Conservation (phyloP, 2,797 vertebrate genomes). For the Odontamblyopus lacepedii region DNA sequence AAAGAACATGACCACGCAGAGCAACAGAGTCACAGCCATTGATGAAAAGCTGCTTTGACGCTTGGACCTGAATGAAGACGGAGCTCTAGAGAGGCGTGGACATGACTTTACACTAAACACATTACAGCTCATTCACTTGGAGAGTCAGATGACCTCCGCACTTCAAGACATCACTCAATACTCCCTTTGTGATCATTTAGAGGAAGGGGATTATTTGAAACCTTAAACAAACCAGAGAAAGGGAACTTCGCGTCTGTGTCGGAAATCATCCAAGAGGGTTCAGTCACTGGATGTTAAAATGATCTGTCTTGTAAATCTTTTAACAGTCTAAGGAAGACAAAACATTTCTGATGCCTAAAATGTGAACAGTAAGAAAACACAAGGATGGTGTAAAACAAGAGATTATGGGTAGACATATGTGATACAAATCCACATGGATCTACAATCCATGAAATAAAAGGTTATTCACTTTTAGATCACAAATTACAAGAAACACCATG, state of each 20-base stretch:
- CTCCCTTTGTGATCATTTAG: slow-evolving; percentile 37
- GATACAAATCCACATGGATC: too few relatives aligned
- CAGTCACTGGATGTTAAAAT: slow-evolving; percentile 33
- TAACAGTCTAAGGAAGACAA: not conserved
- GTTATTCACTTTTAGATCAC: too few relatives aligned
- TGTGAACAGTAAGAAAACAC: too few relatives aligned
- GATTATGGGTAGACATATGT: too few relatives aligned
- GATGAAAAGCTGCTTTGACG: slow-evolving; percentile 28
- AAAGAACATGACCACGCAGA: slow-evolving; percentile 13
- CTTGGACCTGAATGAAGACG: slow-evolving; percentile 23
- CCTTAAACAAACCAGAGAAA: slow-evolving; percentile 36
- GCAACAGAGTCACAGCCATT: slow-evolving; percentile 17
- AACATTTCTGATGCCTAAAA: too few relatives aligned
- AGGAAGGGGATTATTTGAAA: slow-evolving; percentile 41
- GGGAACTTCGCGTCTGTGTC: slow-evolving; percentile 47
- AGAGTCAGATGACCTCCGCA: slow-evolving; percentile 18
- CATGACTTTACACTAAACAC: slow-evolving; percentile 29
- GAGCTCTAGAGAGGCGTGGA: slow-evolving; percentile 30
- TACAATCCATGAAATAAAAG: too few relatives aligned
- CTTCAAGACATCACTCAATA: slow-evolving; percentile 47
- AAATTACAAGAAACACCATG: too few relatives aligned
- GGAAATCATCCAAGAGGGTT: slow-evolving; percentile 22
- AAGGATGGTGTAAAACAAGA: too few relatives aligned
- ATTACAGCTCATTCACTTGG: slow-evolving; percentile 54
- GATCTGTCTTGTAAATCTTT: slow-evolving; percentile 3